Base-by-base conservation (phyloP, 2,113 vertebrate genomes). In the Thinocorus orbignyianus region DNA sequence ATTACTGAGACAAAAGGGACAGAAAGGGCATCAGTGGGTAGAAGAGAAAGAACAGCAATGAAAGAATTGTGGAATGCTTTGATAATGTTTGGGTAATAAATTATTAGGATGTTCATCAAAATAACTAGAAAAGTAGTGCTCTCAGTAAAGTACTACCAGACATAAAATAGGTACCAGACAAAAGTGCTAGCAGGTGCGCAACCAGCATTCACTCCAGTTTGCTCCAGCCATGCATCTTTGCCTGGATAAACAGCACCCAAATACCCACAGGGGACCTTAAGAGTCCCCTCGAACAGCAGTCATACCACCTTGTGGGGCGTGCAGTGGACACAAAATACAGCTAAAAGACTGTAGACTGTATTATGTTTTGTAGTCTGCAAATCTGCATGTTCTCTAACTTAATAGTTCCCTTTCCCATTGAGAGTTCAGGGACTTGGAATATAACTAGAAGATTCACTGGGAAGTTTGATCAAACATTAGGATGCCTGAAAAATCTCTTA, bases 91-190 rank as follows among this genome's bases (percentile, higher is more conserved):
- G 41, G 44, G 42, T 49, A 84, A 91, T 89, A 84, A 88, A 94
- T 64, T 61, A 88, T 73, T 88, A 58, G 26, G 55, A 74, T 76
- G 83, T 60, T 92, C 61, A 91, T 58, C 77, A 91, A 81, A 92
- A 76, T 19, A 89, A 64, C 16, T 30, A 39, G 60, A 23, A 64
- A 93, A 83, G 61, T 30, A 73, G 31, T 62, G 58, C 44, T 80
- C 37, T 69, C 81, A 81, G 79, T 62, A 93, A 93, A 96, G 88
- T 95, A 81, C 48, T 96, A 66, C 82, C 88, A 95, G 88, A 94
- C 37, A 64, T 44, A 44, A 92, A 94, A 88, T 46, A 88, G 66
- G 35, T 68, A 92, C 68, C 80, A 90, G 72, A 71, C 71, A 48
- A 74, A 93, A 96, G 76, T 76, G 90, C 65, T 94, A 91, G 69